Percentiles rank a stretch among this genome's conserved stretches.
Evolutionary conservation across 2,888 invertebrate genomes (phyloP).

Genomic region (Archips crataeganus): DNA sequence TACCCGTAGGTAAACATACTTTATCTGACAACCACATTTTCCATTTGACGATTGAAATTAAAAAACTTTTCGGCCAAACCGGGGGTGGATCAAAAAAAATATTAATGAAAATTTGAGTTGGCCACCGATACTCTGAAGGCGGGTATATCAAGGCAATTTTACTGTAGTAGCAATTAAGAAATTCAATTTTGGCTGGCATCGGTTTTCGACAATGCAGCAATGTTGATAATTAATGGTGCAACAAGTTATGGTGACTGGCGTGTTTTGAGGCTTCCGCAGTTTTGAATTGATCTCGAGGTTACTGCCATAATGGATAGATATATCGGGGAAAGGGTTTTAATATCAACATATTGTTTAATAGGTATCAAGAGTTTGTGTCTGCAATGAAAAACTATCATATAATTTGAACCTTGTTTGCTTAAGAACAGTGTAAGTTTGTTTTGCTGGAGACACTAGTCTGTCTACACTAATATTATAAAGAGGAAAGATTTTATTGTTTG

Average conservation of each 20-base stretch:
- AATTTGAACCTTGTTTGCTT: no score
- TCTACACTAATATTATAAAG: no score
- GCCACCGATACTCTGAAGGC: conserved; percentile 68
- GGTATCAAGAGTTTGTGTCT: no score
- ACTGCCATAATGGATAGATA: no score
- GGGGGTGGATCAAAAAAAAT: conserved; percentile 62
- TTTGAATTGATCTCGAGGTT: no score
- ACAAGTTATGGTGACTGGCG: background rate
- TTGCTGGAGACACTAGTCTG: no score
- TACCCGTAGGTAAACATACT: conserved; percentile 44
- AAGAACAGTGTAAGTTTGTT: no score
- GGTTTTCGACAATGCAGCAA: conserved; percentile 22
- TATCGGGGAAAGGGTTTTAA: no score
- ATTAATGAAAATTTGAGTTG: conserved; percentile 74
- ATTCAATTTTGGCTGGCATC: conserved; percentile 63
- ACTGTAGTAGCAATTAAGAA: conserved; percentile 74
- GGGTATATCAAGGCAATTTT: conserved; percentile 72
- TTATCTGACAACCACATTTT: conserved; percentile 59
- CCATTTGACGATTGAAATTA: conserved; percentile 67
- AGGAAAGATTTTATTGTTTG: no score
- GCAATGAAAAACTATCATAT: no score
- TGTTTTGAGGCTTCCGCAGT: no score
- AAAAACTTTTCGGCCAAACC: conserved; percentile 74
- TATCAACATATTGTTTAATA: no score
- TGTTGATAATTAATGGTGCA: conserved; percentile 12